Evolutionary conservation across 1,140 invertebrate species (phyloP).

Genomic region (Cotesia vestalis): DNA sequence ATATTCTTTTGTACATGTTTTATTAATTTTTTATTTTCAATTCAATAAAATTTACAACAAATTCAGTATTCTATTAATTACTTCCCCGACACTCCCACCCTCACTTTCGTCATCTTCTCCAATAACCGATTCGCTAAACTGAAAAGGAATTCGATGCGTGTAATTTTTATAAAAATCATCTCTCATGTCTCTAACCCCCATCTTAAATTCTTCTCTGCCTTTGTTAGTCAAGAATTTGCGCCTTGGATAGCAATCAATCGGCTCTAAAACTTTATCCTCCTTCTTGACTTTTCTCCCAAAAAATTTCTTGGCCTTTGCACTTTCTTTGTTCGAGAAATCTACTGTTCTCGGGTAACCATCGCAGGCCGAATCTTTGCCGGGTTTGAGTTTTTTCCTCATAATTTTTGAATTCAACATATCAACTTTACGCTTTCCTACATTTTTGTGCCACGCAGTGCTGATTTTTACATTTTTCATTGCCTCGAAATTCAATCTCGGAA

Average conservation of each 20-base stretch:
- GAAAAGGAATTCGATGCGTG: slow-evolving; percentile 36
- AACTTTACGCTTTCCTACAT: slow-evolving; percentile 41
- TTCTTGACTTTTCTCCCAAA: slow-evolving; percentile 13
- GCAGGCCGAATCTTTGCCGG: slow-evolving; percentile 24
- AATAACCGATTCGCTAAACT: not conserved
- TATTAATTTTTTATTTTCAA: slow-evolving; percentile 27
- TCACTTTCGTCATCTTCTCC: not conserved
- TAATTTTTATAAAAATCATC: slow-evolving; percentile 43
- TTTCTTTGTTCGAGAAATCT: slow-evolving; percentile 46
- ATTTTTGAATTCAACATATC: slow-evolving; percentile 17
- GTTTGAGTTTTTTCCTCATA: not conserved
- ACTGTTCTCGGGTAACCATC: slow-evolving; percentile 50
- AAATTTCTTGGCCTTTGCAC: slow-evolving; percentile 22
- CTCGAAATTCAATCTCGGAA: slow-evolving; percentile 36
- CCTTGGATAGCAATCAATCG: slow-evolving; percentile 37
- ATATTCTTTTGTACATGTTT: slow-evolving; percentile 30
- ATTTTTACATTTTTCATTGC: slow-evolving; percentile 39
- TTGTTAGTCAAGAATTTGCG: slow-evolving; percentile 46
- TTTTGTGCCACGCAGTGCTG: slow-evolving; percentile 50
- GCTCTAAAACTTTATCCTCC: not conserved
- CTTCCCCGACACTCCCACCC: not conserved
- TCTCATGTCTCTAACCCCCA: slow-evolving; percentile 39
- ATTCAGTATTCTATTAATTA: not conserved
- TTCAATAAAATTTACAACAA: slow-evolving; percentile 17
- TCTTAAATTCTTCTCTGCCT: slow-evolving; percentile 38